Evolutionary conservation across 2,888 invertebrate species (phyloP).

Genomic region (Machimus atricapillus): DNA sequence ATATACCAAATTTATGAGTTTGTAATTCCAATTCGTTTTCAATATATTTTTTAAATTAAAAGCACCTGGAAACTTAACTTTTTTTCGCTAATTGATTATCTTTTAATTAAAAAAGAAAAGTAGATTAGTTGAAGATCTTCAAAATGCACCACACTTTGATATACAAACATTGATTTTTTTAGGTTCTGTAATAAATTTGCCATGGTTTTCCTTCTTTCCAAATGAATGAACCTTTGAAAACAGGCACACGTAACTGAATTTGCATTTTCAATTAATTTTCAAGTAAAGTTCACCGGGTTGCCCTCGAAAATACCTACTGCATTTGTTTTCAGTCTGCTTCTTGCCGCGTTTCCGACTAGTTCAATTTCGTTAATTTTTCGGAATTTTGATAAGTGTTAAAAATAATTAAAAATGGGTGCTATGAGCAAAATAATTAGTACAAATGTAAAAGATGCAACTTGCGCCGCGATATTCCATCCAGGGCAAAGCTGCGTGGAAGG

Average conservation of each 20-base stretch:
- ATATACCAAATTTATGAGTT: neutral
- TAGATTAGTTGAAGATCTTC: too few relatives aligned
- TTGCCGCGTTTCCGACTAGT: neutral
- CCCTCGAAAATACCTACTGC: neutral
- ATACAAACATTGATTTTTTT: neutral
- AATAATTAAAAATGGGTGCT: conserved; percentile 49
- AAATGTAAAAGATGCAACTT: conserved; percentile 41
- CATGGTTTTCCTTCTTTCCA: neutral
- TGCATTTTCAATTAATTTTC: conserved; percentile 7
- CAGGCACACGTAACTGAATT: neutral
- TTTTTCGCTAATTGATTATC: too few relatives aligned
- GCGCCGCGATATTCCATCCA: conserved; percentile 52
- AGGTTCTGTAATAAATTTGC: neutral
- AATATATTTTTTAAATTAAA: too few relatives aligned
- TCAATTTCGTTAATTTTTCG: neutral
- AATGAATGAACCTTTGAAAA: neutral
- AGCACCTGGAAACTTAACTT: too few relatives aligned
- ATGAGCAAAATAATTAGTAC: conserved; percentile 51
- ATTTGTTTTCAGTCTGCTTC: neutral
- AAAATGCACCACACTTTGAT: too few relatives aligned
- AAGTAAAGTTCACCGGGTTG: neutral
- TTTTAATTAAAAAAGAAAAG: too few relatives aligned
- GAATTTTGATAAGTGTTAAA: neutral
- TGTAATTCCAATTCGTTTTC: neutral
- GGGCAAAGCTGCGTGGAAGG: conserved; percentile 48